Evolutionary conservation across 2,113 vertebrate genomes (phyloP).

Genomic region (Lucifuga dentata): DNA sequence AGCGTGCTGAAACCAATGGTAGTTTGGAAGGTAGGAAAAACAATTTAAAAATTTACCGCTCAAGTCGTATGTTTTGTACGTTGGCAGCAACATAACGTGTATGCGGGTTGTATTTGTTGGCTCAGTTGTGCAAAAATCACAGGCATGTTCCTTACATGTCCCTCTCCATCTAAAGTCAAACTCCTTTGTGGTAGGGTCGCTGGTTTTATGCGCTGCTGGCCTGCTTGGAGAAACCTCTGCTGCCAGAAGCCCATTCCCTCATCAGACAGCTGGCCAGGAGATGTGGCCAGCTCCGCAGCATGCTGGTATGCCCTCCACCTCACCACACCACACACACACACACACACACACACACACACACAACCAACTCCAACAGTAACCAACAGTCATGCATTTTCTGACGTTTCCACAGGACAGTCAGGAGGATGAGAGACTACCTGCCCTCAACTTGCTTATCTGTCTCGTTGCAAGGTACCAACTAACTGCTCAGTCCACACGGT

Average conservation of each 20-base stretch:
- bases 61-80: no score
- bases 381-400: no score
- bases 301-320: conserved; percentile 82
- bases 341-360: no score
- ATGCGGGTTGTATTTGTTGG: no score
- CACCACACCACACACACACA: no score
- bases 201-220: conserved; percentile 94
- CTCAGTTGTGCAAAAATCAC: no score
- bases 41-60: no score
- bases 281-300: conserved; percentile 90
- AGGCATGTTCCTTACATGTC: background rate
- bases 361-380: no score
- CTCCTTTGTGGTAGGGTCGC: conserved; percentile 83
- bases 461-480: conserved; percentile 92
- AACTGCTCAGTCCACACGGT: background rate
- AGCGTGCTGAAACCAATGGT: no score
- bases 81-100: no score
- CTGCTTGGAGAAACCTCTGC: conserved; percentile 95
- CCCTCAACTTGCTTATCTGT: conserved; percentile 95
- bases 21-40: no score
- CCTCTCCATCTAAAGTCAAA: no score
- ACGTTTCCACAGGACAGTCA: conserved; percentile 86
- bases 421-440: conserved; percentile 91
- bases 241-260: conserved; percentile 96
- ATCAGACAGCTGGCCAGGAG: conserved; percentile 95